Base-by-base conservation (phyloP, 2,113 vertebrate species). In the Addax nasomaculatus region DNA sequence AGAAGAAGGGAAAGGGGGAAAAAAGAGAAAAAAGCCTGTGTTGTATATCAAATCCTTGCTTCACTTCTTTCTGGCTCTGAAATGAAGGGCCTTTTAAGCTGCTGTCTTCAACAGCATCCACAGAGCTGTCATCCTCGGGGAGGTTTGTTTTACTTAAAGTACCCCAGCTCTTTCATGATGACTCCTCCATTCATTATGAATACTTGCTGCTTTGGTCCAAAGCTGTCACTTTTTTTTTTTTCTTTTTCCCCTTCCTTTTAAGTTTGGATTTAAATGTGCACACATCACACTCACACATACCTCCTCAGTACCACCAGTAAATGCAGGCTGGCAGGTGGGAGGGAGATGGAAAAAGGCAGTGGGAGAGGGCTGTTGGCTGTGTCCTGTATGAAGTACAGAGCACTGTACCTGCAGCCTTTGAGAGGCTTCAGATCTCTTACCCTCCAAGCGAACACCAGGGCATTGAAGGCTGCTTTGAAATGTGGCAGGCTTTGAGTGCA, bases 1-100 rank as follows among this genome's bases (percentile, higher is more conserved):
- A 96, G 57, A 73, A 49, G 86, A 49, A 89, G 87, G 53, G 27
- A 64, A 73, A 14, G 36, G 49, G 23, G 43, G 11, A 12, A 58
- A 33, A 43, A 29, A n/a, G 60, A 76, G 55, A 57, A 84, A 55
- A 76, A 62, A 80, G 33, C 76, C 85, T 33, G 95, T 43, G 88
- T 30, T 95, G 45, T 89, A 90, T 57, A 96, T 97, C 98, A 96
- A 91, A 91, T 57, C 81, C 89, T 87, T 78, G 17, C 36, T 88
- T 79, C 23, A 19, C 51, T 97, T 96, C 45, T 45, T 87, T 27
- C 95, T 88, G 96, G 64, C 95, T 98, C 94, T 60, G 92, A 95
- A 93, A 91, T 19, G 97, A 96, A 95, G 96, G 67, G 84, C 62
- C 92, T 97, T 95, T 96, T 78, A 91, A 95, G 89, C 95, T 60